Percentiles rank a stretch among this genome's conserved stretches.
Conservation (phyloP, 2,888 invertebrate species). For the Erebia ligea region DNA sequence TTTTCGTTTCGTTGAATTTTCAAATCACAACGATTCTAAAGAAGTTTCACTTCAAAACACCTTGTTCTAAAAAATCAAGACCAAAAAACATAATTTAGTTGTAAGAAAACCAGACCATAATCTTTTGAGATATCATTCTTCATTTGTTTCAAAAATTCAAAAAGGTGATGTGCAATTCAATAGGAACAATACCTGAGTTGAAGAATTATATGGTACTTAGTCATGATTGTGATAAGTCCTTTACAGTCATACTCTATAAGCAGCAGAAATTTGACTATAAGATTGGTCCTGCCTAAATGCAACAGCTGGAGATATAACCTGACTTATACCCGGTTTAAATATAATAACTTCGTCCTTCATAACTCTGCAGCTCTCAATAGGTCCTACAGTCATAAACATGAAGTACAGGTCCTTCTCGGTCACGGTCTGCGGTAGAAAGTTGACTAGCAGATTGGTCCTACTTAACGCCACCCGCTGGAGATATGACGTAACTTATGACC, state of each 20-base stretch:
- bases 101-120: no score
- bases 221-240: slow-evolving; percentile 93
- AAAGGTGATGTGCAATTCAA: no score
- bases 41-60: no score
- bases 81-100: no score
- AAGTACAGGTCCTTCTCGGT: slow-evolving; percentile 95
- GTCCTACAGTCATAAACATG: slow-evolving; percentile 94
- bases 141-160: no score
- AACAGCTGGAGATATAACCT: slow-evolving; percentile 9
- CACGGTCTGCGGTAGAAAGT: slow-evolving; percentile 97
- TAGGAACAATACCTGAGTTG: no score
- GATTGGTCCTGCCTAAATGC: slow-evolving; percentile 84
- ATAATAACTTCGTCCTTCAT: slow-evolving; percentile 88
- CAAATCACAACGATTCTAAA: no score
- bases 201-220: slow-evolving; percentile 90
- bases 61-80: no score
- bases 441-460: slow-evolving; percentile 95
- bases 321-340: background rate
- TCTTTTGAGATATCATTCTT: no score
- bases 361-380: slow-evolving; percentile 94
- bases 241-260: slow-evolving; percentile 96
- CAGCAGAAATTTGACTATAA: slow-evolving; percentile 97
- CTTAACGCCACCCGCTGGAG: slow-evolving; percentile 76
- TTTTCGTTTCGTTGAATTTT: no score
- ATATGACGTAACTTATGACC: no score